Evolutionary conservation across 2,888 invertebrate genomes (phyloP), one percentile per base, ranked within the genome.

Genomic region (Synanthedon vespiformis): DNA sequence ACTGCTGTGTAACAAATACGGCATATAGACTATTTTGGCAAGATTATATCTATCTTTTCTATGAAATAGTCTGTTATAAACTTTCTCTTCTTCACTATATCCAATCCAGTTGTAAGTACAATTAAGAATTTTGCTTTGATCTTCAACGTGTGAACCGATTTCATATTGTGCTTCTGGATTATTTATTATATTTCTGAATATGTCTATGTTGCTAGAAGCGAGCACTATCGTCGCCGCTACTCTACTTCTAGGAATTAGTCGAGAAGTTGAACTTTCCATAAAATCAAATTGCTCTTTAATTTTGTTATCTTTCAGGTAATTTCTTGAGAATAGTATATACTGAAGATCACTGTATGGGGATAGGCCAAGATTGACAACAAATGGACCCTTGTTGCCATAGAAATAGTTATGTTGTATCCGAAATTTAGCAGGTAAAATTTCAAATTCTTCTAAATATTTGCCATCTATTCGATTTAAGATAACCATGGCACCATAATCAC

Each of bases 71-170:
- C 94, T 87, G 18, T 91, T 89, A 60, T 93, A 93, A 27, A 96
- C 92, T 66, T 90, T 90, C 58, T 92, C 90, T 70, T 94, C 94
- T 55, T 90, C 90, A 0, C 90, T 89, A 57, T 88, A 91, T 4
- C 98, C 97, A 64, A 99, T 90, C 95, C 97, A 99, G 72, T 99
- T 99, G 71, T 91, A 95, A 0, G 96, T 94, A 61, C 97, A 98
- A 72, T 98, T 95, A n/a, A 99, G 93, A 14, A 91, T 87, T 84
- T 95, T 94, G 67, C 97, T 97, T 72, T 98, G 98, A 72, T 98
- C 97, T 67, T 94, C 93, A 14, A 98, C 89, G 67, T 99, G 98
- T 0, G 98, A 97, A 0, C 97, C 97, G 50, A 99, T 93, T 86
- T 99, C 99, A 72, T 97, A 98, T 53, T 91, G 90, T 0, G 98